These are phyloP conservation scores for Drosophila tanythrix DNA, from an alignment of 2,888 invertebrate genomes.

Conservation along the genomic window DNA sequence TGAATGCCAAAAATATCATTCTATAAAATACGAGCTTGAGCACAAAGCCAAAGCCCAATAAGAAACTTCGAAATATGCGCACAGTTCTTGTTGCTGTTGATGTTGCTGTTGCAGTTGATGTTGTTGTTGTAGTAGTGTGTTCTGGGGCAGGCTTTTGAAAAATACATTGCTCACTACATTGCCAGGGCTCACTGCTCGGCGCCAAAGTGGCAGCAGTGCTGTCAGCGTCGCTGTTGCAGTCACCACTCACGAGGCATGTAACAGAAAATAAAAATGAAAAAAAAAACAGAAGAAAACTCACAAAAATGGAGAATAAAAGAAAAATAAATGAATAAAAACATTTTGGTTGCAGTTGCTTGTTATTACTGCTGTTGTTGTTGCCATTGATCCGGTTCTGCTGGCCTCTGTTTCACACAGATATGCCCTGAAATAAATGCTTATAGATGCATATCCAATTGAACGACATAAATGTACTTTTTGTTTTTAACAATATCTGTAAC, in stretches of 20 bases:
- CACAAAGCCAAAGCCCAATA: conserved; percentile 75
- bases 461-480: conserved; percentile 12
- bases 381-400: conserved; percentile 13
- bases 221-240: conserved; percentile 50
- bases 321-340: conserved; percentile 39
- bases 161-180: conserved; percentile 54
- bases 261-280: conserved; percentile 12
- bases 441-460: conserved; percentile 46
- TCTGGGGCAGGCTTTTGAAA: conserved; percentile 55
- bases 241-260: conserved; percentile 46
- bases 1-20: conserved; percentile 77
- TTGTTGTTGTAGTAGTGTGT: not conserved
- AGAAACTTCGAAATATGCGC: conserved; percentile 70
- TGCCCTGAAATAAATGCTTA: conserved; percentile 8
- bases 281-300: not conserved
- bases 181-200: conserved; percentile 33
- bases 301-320: conserved; percentile 9
- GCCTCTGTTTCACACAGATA: conserved; percentile 16
- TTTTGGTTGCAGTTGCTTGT: conserved; percentile 17
- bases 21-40: conserved; percentile 78
- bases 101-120: conserved; percentile 11
- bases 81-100: conserved; percentile 10
- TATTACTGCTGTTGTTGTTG: conserved; percentile 9
- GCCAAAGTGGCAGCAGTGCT: conserved; percentile 55
- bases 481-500: conserved; percentile 6